These are phyloP conservation scores for Pangasius sanitwongsei DNA, from an alignment of 2,797 vertebrate genomes.

Conservation along the genomic window DNA sequence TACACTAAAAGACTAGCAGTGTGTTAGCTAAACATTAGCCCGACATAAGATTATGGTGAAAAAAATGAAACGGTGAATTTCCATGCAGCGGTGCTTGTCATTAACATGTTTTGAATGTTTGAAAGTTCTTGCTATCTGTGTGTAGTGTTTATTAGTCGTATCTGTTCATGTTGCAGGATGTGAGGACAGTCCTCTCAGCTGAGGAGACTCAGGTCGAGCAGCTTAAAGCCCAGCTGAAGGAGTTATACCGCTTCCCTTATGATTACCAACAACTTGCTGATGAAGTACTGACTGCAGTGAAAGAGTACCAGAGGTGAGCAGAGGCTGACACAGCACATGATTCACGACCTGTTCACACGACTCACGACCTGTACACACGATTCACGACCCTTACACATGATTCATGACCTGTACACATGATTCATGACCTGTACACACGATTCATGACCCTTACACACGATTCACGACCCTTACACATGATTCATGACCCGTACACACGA, in stretches of 20 bases:
- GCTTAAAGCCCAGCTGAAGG: constrained; percentile 85
- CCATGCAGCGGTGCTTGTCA: not conserved
- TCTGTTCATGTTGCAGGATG: constrained; percentile 69
- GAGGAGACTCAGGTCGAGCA: constrained; percentile 82
- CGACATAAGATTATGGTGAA: not conserved
- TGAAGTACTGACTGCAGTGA: constrained; percentile 80
- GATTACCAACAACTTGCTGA: constrained; percentile 79
- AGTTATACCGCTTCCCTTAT: constrained; percentile 81
- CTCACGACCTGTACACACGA: not conserved
- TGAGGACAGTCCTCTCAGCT: constrained; percentile 71
- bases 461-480: not conserved
- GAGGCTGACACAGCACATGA: not conserved
- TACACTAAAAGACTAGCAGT: not conserved
- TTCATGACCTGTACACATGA: not conserved
- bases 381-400: not conserved
- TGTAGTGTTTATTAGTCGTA: not conserved
- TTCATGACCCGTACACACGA: not conserved
- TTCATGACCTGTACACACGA: not conserved
- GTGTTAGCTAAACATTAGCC: not conserved
- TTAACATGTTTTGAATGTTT: too few species aligned
- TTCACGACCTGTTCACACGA: not conserved
- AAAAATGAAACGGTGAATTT: not conserved
- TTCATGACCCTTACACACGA: not conserved
- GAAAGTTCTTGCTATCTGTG: not conserved
- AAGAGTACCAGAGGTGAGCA: constrained; percentile 88